These are phyloP conservation scores for Melanotaenia boesemani DNA, from an alignment of 2,797 vertebrate species.

Conservation along the genomic window DNA sequence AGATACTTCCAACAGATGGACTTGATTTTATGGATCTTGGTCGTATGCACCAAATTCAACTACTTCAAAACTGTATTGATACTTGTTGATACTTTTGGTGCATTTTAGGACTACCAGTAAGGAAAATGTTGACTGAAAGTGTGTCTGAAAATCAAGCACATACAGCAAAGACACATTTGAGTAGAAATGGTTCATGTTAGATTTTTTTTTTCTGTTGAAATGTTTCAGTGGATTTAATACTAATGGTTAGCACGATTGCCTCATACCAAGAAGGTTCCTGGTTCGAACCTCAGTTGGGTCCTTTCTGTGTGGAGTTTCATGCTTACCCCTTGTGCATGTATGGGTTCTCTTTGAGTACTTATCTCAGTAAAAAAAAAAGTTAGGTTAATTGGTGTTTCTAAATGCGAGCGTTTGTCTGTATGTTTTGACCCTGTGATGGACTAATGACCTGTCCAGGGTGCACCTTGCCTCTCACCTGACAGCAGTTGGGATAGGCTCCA, in stretches of 20 bases:
- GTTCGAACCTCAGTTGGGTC: too few species aligned
- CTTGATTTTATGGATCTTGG: not conserved
- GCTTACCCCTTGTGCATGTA: too few species aligned
- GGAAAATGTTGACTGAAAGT: not conserved
- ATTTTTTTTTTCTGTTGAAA: not conserved
- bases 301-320: too few species aligned
- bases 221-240: too few species aligned
- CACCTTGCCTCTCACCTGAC: too few species aligned
- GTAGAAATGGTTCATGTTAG: not conserved
- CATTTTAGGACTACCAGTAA: not conserved
- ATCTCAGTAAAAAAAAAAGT: too few species aligned
- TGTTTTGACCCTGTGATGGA: not conserved
- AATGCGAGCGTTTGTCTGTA: too few species aligned
- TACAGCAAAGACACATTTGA: not conserved
- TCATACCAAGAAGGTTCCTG: too few species aligned
- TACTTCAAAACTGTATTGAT: not conserved
- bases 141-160: not conserved
- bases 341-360: too few species aligned
- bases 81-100: not conserved
- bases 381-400: too few species aligned
- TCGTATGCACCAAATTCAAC: not conserved
- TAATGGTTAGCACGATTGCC: too few species aligned
- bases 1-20: not conserved
- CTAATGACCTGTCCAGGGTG: not conserved
- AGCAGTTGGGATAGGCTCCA: too few species aligned